Conservation (phyloP, 2,797 vertebrate species). For the Oreochromis grahami region DNA sequence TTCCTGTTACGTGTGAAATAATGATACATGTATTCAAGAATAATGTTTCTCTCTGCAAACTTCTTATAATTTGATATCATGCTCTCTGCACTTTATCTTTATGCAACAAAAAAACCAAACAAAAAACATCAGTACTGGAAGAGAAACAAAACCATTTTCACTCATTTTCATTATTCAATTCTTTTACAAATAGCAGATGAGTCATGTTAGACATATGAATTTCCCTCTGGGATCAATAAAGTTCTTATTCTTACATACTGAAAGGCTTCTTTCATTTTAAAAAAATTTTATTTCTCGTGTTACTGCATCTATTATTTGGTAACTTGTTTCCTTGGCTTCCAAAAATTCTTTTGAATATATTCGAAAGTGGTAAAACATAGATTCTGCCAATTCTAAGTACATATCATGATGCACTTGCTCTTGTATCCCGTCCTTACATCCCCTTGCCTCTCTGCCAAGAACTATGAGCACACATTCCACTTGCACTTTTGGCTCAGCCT, state of each 20-base stretch:
- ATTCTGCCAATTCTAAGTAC: neutral
- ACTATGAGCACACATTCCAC: slow-evolving; percentile 36
- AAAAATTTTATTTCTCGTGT: neutral
- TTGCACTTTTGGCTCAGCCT: slow-evolving; percentile 41
- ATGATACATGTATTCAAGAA: neutral
- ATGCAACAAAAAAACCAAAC: neutral
- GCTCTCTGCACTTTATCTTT: neutral
- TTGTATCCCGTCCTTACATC: slow-evolving; percentile 4
- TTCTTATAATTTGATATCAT: neutral
- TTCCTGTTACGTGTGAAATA: neutral
- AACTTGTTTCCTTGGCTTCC: neutral
- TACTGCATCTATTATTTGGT: neutral
- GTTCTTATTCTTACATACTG: neutral
- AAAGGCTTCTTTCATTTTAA: neutral
- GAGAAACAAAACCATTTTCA: neutral
- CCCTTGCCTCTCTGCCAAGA: slow-evolving; percentile 26
- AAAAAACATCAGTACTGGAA: neutral
- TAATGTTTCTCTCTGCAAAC: neutral
- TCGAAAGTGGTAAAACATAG: neutral
- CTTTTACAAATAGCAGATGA: neutral
- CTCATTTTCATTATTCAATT: neutral
- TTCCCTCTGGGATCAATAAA: neutral
- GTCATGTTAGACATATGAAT: neutral
- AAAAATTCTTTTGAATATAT: neutral
- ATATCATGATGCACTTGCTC: slow-evolving; percentile 16